These are phyloP conservation scores for Seira musarum DNA, from an alignment of 2,888 invertebrate species.

Conservation along the genomic window DNA sequence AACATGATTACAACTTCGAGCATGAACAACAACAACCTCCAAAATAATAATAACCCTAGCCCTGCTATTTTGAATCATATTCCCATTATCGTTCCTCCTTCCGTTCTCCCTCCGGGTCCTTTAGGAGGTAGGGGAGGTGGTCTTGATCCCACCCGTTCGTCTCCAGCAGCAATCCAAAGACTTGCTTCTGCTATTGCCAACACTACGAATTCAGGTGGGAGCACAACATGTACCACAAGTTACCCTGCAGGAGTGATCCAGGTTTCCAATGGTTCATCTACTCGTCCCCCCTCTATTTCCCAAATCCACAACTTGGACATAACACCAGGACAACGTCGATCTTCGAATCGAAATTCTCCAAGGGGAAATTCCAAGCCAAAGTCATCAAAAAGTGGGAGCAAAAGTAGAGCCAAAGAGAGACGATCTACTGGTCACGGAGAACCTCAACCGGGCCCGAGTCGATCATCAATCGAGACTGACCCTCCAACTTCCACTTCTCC, in stretches of 20 bases:
- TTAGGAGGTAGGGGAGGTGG: neutral
- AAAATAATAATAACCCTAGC: slow-evolving; percentile 32
- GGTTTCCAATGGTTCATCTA: neutral
- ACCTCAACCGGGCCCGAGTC: slow-evolving; percentile 61
- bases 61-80: slow-evolving; percentile 30
- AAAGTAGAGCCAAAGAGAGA: slow-evolving; percentile 43
- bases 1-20: slow-evolving; percentile 72
- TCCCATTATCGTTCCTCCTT: slow-evolving; percentile 44
- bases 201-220: slow-evolving; percentile 26
- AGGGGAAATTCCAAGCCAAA: slow-evolving; percentile 31
- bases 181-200: slow-evolving; percentile 47
- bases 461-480: slow-evolving; percentile 36
- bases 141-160: slow-evolving; percentile 8
- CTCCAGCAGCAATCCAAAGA: slow-evolving; percentile 43
- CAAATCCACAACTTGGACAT: neutral
- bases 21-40: slow-evolving; percentile 46
- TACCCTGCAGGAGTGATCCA: slow-evolving; percentile 16
- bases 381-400: slow-evolving; percentile 36
- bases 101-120: slow-evolving; percentile 33
- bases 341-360: too few species aligned
- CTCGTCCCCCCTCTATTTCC: neutral
- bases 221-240: slow-evolving; percentile 26
- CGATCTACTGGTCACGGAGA: slow-evolving; percentile 30
- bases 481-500: neutral
- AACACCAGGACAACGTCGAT: too few species aligned